Percentiles rank a stretch among this genome's conserved stretches.
phyloP scores from a whole-genome alignment of 1,140 invertebrate genomes.

The Trissolcus basalis region DNA sequence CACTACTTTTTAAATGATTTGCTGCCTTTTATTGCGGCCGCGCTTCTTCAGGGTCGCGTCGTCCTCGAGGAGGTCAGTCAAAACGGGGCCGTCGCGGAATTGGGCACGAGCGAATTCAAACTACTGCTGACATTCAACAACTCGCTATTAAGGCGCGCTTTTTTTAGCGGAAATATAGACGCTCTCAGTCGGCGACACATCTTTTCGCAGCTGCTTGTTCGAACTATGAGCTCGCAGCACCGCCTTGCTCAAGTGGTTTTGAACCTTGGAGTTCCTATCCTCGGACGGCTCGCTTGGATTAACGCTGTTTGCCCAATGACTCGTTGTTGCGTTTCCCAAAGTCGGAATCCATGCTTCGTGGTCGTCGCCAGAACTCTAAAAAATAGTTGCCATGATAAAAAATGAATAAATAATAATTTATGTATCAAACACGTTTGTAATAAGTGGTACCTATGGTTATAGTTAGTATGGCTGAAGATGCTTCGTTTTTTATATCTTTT shows the following conservation, averaged over 20 bases:
- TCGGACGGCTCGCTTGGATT: constrained; percentile 46
- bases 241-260: constrained; percentile 72
- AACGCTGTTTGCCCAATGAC: constrained; percentile 66
- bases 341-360: too few relatives aligned
- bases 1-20: constrained; percentile 78
- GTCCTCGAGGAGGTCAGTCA: constrained; percentile 31
- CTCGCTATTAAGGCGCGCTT: constrained; percentile 73
- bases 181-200: constrained; percentile 55
- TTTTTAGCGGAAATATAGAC: constrained; percentile 60
- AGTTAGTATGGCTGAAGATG: too few relatives aligned
- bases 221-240: constrained; percentile 80
- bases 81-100: constrained; percentile 59
- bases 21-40: constrained; percentile 83
- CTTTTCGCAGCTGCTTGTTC: constrained; percentile 80
- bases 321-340: constrained; percentile 54
- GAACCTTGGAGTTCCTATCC: constrained; percentile 55
- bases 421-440: too few relatives aligned
- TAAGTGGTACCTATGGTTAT: too few relatives aligned
- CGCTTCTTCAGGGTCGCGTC: constrained; percentile 78
- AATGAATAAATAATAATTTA: too few relatives aligned
- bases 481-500: too few relatives aligned
- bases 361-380: too few relatives aligned
- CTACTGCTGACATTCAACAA: constrained; percentile 56
- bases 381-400: too few relatives aligned
- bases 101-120: constrained; percentile 75